Base-by-base conservation (phyloP, 2,113 vertebrate genomes). In the Bolborhynchus lineola region DNA sequence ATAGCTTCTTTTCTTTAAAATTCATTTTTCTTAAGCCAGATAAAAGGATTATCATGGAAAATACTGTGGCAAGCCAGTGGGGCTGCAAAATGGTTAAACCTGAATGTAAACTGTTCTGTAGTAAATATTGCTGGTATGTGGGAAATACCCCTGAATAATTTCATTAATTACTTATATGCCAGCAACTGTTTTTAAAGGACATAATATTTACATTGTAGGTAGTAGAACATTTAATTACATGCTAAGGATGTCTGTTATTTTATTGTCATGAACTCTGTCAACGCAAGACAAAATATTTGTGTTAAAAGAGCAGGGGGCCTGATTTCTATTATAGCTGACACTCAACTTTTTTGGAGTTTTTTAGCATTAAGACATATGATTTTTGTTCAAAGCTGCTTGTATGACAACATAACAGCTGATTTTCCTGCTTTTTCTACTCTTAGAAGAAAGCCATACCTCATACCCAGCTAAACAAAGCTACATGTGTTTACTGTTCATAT, bases 101-200 rank as follows among this genome's bases (percentile, higher is more conserved):
- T 79, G 86, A 90, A 91, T 65, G 28, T 84, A 95, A 89, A 87
- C 31, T 74, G 14, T 90, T 95, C 67, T 78, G 39, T 80, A 86
- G 74, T 1, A 1, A 96, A 90, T 82, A 80, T n/a, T 91, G 71
- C 29, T 86, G 55, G 49, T 72, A 88, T 69, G 82, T 72, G 37
- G 79, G 47, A 83, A 92, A 80, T 57, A 93, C 55, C 37, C 8
- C 39, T 74, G 39, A 93, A 92, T 95, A 95, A 94, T 93, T 86
- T 93, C 16, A 88, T 96, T 95, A 91, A 78, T 95, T 93, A 91
- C 37, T 70, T 92, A 46, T 79, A 82, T 74, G 42, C 33, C 78
- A 84, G 90, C 85, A 93, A 92, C 68, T 78, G 70, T 91, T 94
- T 93, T 92, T 88, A 87, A 87, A 92, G 60, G 55, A 29, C 62